A percentile compares a stretch with the other conserved stretches of the same genome.
phyloP scores from a whole-genome alignment of 1,140 invertebrate genomes.

The Achatina immaculata region DNA sequence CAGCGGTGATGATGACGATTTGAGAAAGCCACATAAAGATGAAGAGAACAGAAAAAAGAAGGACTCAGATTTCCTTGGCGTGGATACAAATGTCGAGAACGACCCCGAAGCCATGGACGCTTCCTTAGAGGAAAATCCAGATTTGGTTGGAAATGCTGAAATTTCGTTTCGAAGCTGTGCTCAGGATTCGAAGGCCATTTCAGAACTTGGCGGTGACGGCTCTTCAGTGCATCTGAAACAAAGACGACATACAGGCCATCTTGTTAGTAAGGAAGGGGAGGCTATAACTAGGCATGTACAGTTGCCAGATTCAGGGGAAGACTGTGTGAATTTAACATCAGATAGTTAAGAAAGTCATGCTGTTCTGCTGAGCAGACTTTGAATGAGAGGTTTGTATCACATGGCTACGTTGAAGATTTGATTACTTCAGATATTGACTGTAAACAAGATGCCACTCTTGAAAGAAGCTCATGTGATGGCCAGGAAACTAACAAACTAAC shows the following conservation, averaged over 20 bases:
- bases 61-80: background rate
- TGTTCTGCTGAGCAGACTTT: background rate
- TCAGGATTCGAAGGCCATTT: background rate
- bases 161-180: background rate
- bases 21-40: slow-evolving; percentile 1
- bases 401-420: background rate
- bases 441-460: background rate
- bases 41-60: slow-evolving; percentile 8
- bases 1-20: slow-evolving; percentile 24
- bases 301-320: background rate
- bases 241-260: background rate
- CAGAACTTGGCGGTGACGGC: background rate
- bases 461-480: background rate
- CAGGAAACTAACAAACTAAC: background rate
- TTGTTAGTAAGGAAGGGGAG: background rate
- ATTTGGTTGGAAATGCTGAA: background rate
- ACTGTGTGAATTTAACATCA: background rate
- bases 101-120: background rate
- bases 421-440: background rate
- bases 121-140: background rate
- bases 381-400: background rate
- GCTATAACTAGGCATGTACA: background rate
- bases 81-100: background rate
- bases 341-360: background rate
- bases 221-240: no score